These are phyloP conservation scores for Himalopsyche phryganea DNA, from an alignment of 1,140 invertebrate species.

Conservation along the genomic window DNA sequence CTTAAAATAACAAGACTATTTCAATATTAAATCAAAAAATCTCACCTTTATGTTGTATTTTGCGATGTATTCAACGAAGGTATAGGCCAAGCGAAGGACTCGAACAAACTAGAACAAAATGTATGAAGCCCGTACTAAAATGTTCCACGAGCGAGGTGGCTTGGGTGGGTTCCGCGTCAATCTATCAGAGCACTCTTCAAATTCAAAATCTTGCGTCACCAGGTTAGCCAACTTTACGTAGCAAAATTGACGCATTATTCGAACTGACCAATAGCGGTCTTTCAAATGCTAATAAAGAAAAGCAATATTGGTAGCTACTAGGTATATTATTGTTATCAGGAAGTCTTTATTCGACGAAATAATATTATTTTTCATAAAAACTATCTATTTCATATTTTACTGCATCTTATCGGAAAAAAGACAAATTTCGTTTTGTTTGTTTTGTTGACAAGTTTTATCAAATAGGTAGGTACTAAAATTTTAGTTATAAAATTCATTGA, in stretches of 20 bases:
- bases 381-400: too few species aligned
- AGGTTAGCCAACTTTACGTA: slow-evolving; percentile 32
- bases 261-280: neutral
- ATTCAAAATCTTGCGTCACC: slow-evolving; percentile 37
- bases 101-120: slow-evolving; percentile 54
- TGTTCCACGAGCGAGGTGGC: slow-evolving; percentile 49
- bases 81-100: slow-evolving; percentile 52
- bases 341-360: too few species aligned
- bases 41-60: slow-evolving; percentile 55
- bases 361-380: too few species aligned
- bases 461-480: too few species aligned
- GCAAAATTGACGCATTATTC: slow-evolving; percentile 4
- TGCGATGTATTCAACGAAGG: slow-evolving; percentile 53
- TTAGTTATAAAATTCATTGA: too few species aligned
- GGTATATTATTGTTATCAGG: too few species aligned
- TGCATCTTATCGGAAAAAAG: too few species aligned
- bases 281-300: too few species aligned
- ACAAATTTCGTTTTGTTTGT: too few species aligned
- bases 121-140: slow-evolving; percentile 54
- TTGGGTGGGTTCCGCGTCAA: slow-evolving; percentile 48
- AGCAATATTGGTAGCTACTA: too few species aligned
- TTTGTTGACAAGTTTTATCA: too few species aligned
- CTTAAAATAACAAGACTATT: slow-evolving; percentile 41
- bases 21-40: slow-evolving; percentile 45
- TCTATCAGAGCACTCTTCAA: slow-evolving; percentile 17